These are phyloP conservation scores for Pseudochirops cupreus DNA, from an alignment of 2,797 vertebrate species.

Conservation along the genomic window DNA sequence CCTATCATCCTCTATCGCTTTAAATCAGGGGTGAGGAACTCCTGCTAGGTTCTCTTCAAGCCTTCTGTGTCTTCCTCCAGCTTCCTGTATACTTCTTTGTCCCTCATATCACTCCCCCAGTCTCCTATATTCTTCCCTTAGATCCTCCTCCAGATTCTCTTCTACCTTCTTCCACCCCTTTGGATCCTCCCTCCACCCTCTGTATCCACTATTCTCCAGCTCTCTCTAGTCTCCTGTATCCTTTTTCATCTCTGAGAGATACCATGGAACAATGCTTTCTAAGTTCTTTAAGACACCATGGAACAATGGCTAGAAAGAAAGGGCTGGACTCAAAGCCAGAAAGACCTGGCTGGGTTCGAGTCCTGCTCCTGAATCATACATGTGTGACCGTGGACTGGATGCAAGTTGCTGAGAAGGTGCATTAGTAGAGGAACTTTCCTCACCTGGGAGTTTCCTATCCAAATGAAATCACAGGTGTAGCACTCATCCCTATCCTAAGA, in stretches of 20 bases:
- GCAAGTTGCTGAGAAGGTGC: background rate
- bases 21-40: no score
- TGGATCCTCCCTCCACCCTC: background rate
- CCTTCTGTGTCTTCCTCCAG: background rate
- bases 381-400: background rate
- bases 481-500: background rate
- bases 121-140: background rate
- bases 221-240: slow-evolving; percentile 32
- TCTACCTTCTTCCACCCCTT: background rate
- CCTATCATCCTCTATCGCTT: background rate
- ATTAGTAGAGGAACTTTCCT: background rate
- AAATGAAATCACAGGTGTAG: background rate
- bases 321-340: background rate
- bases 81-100: background rate
- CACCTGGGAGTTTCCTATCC: background rate
- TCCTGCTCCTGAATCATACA: background rate
- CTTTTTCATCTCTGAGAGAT: background rate
- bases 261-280: background rate
- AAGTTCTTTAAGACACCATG: no score
- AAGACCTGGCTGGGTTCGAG: background rate
- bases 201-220: background rate
- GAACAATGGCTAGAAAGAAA: background rate
- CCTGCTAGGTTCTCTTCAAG: background rate
- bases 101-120: background rate
- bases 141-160: background rate